Base-by-base conservation (phyloP, 2,797 vertebrate genomes). In the Sphenopsis melanotis region DNA sequence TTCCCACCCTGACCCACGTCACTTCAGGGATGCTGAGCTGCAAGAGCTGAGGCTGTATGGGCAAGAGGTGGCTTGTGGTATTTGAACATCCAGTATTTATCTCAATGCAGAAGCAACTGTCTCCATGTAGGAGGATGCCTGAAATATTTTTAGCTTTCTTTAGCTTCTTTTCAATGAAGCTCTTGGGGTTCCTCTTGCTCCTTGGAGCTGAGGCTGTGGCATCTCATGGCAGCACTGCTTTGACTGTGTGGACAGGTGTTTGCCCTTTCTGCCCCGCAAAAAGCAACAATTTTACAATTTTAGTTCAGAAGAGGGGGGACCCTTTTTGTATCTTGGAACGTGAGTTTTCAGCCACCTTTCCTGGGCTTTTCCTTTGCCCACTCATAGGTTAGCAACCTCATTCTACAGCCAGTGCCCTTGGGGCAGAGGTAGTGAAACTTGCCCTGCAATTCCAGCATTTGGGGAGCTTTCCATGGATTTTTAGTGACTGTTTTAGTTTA, bases 21-120 rank as follows among this genome's bases (percentile, higher is more conserved):
- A 20, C 29, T 61, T 24, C 2, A 11, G 49, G 36, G 20, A 55
- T 61, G 46, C 37, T 50, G 57, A 68, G 32, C 42, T 85, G 41
- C 3, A 5, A 60, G 49, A 68, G 11, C 19, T 7, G 4, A 7
- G 20, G 13, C 10, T n/a, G 3, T 12, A 21, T 0, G 0, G 49
- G n/a, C 10, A 68, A 79, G 44, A 70, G 10, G 12, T 34, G 52
- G 18, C 21, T 49, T 0, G 0, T n/a, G 19, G 23, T 44, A 18
- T 26, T 1, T 83, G 30, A 71, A 29, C 15, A 68, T 24, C 22
- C 49, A 66, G 2, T 23, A 52, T 59, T 32, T 2, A 15, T 30
- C 66, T 59, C 63, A 52, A 0, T 22, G 39, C 11, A 85, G 65
- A 85, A 68, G 17, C 17, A 74, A 30, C 7, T 26, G 8, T 36